A percentile compares a stretch with the other conserved stretches of the same genome.
Conservation (phyloP, 2,113 vertebrate species). For the Atractosteus spatula region DNA sequence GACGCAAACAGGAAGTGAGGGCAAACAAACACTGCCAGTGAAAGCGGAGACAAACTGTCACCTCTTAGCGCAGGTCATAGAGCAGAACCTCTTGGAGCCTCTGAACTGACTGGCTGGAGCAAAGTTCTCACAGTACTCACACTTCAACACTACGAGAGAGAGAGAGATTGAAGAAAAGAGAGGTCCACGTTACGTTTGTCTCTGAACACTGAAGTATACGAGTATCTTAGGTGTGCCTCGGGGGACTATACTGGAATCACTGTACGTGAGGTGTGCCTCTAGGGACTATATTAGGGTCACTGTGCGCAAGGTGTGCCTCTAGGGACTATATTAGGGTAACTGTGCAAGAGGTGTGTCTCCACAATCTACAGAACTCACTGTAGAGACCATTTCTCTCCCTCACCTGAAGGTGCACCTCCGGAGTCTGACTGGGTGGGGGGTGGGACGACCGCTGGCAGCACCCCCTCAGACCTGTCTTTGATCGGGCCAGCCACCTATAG, state of each 20-base stretch:
- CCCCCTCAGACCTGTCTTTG: constrained; percentile 63
- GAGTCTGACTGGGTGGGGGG: constrained; percentile 52
- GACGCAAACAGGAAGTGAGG: not conserved
- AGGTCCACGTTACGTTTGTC: too few species aligned
- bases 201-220: too few species aligned
- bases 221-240: too few species aligned
- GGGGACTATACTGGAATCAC: too few species aligned
- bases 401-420: constrained; percentile 49
- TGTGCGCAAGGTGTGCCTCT: too few species aligned
- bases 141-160: constrained; percentile 76
- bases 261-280: too few species aligned
- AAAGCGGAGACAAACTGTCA: constrained; percentile 39
- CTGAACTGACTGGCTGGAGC: constrained; percentile 88
- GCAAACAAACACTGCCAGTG: not conserved
- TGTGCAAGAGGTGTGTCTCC: too few species aligned
- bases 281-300: too few species aligned
- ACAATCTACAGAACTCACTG: too few species aligned
- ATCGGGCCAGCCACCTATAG: constrained; percentile 66
- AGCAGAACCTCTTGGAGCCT: constrained; percentile 95
- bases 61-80: constrained; percentile 96
- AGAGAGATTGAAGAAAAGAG: not conserved
- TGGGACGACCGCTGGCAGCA: constrained; percentile 53
- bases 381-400: constrained; percentile 15
- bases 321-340: too few species aligned
- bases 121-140: constrained; percentile 90